Base-by-base conservation (phyloP, 2,797 vertebrate genomes). In the Arrhamphus sclerolepis region DNA sequence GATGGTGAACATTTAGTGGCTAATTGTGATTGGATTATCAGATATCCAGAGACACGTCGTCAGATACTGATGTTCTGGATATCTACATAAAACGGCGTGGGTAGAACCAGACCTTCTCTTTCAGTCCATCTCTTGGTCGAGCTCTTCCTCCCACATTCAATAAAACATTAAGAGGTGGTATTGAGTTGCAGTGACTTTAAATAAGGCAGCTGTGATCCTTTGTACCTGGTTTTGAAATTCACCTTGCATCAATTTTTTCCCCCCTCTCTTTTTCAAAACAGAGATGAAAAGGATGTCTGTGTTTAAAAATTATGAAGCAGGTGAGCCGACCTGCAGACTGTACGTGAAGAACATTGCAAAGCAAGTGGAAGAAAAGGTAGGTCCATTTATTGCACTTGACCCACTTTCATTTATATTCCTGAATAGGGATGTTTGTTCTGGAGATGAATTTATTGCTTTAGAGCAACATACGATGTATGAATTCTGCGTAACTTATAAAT, bases 291-390 rank as follows among this genome's bases (percentile, higher is more conserved):
- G 89, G 75, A 93, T 95, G 77, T 95, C 96, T 31, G 95, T 99
- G 80, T 99, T 95, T 91, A 98, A 96, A 91, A 96, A 93, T 70
- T 99, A 99, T 44, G 94, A 97, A 48, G 87, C 96, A 0, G 98
- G 98, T 38, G 97, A 99, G 85, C 95, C 96, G n/a, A 99, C 97
- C 34, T 98, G 97, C 92, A 93, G 97, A 75, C 94, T 99, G 74
- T 99, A 99, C 62, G 95, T 98, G 87, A 99, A 99, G 91, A 99
- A 99, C 89, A 93, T 99, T 52, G 92, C 95, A 54, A 99, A 96
- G 83, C 96, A 96, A 88, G 95, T 96, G 80, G 95, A 96, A 62
- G 96, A 99, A 90, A 98, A 97, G 89, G 97, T 97, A 88, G 46
- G 91, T 89, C 39, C 21, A 19, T 46, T 67, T 42, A 9, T 0